Evolutionary conservation across 2,888 invertebrate genomes (phyloP).

Genomic region (Clivina fossor): DNA sequence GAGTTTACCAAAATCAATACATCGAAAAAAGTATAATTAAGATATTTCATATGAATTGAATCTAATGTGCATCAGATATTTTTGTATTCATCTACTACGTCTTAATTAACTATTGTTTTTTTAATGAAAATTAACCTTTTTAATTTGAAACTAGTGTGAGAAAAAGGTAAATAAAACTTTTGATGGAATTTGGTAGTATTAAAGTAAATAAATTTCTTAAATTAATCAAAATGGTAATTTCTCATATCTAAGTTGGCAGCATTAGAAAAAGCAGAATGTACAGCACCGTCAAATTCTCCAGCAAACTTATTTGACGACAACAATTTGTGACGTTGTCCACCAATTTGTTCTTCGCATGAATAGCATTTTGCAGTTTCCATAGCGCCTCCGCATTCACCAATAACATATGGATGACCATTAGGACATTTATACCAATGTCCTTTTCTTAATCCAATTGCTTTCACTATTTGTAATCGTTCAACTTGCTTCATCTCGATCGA

Average conservation of each 20-base stretch:
- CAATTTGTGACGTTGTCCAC: slow-evolving; percentile 53
- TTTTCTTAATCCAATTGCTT: slow-evolving; percentile 58
- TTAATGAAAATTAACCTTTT: no score
- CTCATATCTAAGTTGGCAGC: slow-evolving; percentile 47
- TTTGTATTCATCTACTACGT: no score
- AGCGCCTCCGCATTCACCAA: slow-evolving; percentile 70
- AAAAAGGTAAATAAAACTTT: no score
- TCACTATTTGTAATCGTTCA: slow-evolving; percentile 59
- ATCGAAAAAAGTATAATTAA: no score
- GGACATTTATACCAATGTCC: slow-evolving; percentile 74
- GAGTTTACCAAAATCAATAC: no score
- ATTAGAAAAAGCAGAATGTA: slow-evolving; percentile 56
- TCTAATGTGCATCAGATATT: no score
- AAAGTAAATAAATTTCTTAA: no score
- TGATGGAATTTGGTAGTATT: no score
- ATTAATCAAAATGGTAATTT: slow-evolving; percentile 11
- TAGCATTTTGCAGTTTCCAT: slow-evolving; percentile 56
- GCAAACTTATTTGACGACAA: slow-evolving; percentile 54
- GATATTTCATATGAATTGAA: no score
- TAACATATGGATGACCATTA: slow-evolving; percentile 68
- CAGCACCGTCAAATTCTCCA: slow-evolving; percentile 59
- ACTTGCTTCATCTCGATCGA: slow-evolving; percentile 47
- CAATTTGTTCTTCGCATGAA: slow-evolving; percentile 62
- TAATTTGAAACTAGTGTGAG: no score
- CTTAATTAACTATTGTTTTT: no score